These are phyloP conservation scores for Eretmocerus hayati DNA, from an alignment of 2,888 invertebrate genomes.

Conservation along the genomic window DNA sequence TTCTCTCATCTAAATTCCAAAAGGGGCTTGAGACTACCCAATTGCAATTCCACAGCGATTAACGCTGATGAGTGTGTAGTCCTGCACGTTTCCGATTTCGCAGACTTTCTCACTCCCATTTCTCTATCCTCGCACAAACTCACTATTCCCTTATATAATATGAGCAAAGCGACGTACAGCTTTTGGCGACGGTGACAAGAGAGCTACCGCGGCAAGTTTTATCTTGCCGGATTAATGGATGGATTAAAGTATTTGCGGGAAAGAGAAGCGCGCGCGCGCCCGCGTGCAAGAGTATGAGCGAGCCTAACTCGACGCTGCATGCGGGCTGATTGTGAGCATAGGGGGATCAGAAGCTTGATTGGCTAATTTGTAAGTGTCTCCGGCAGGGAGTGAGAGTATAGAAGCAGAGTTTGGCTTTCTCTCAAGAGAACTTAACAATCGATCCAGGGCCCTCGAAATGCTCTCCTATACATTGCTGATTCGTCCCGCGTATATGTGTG, in stretches of 20 bases:
- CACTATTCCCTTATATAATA: no score
- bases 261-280: no score
- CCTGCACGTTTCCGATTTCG: conserved; percentile 14
- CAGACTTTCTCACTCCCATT: no score
- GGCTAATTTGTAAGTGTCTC: conserved; percentile 48
- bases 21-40: not conserved
- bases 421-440: conserved; percentile 37
- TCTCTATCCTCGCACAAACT: no score
- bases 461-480: no score
- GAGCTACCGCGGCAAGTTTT: conserved; percentile 43
- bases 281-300: no score
- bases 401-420: not conserved
- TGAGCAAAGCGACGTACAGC: conserved; percentile 10
- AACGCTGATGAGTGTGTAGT: conserved; percentile 15
- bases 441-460: conserved; percentile 29
- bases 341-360: conserved; percentile 46
- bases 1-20: conserved; percentile 3
- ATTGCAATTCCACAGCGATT: conserved; percentile 22
- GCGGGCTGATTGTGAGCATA: conserved; percentile 41
- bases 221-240: conserved; percentile 46
- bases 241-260: conserved; percentile 46
- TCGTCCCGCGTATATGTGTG: no score
- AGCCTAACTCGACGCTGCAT: conserved; percentile 31
- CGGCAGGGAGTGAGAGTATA: no score
- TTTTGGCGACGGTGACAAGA: conserved; percentile 32